These are phyloP conservation scores for Odontesthes bonariensis DNA, from an alignment of 2,113 vertebrate genomes.

Conservation along the genomic window DNA sequence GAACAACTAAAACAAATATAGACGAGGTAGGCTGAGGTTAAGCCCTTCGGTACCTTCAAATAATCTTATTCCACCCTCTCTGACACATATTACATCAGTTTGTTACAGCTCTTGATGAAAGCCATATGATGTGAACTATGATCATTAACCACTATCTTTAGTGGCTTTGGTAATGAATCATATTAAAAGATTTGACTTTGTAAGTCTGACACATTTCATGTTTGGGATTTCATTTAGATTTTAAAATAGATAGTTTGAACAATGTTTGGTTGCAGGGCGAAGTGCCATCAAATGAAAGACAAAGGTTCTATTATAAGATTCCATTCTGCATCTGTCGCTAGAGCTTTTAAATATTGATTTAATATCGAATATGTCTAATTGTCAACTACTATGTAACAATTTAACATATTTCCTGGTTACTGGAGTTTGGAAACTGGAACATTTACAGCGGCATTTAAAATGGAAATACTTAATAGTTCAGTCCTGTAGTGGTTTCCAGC, in stretches of 20 bases:
- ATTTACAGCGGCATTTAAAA: not conserved
- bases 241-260: not conserved
- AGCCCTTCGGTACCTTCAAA: constrained; percentile 3
- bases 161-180: not conserved
- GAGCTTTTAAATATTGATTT: not conserved
- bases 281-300: not conserved
- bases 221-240: not conserved
- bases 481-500: not conserved
- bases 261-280: not conserved
- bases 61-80: constrained; percentile 15
- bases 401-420: not conserved
- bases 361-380: not conserved
- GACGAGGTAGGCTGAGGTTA: constrained; percentile 12
- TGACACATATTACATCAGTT: constrained; percentile 1
- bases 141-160: not conserved
- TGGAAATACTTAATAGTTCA: not conserved
- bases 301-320: not conserved
- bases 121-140: not conserved
- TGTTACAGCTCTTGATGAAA: not conserved
- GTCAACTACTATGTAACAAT: not conserved
- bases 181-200: not conserved
- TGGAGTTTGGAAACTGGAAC: not conserved
- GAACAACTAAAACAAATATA: constrained; percentile 12
- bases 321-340: not conserved
- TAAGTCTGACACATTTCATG: not conserved